Percentiles rank a stretch among this genome's conserved stretches.
phyloP scores from a whole-genome alignment of 2,113 vertebrate species.

The Turnix velox region DNA sequence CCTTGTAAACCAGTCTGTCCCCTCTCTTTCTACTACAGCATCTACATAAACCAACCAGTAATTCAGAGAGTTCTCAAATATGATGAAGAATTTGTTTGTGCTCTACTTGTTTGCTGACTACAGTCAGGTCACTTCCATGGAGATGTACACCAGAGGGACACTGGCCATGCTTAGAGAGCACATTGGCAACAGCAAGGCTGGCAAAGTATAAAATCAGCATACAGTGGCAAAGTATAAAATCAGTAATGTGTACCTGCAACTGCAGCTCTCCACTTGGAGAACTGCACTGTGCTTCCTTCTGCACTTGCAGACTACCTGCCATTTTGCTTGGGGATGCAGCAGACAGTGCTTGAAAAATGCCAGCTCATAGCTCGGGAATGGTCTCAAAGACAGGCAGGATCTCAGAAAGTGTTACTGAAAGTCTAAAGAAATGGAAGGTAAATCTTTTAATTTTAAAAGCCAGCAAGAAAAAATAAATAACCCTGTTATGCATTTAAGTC shows the following conservation, averaged over 20 bases:
- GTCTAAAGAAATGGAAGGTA: neutral
- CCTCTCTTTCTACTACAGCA: neutral
- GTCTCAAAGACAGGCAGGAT: neutral
- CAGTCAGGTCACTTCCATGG: neutral
- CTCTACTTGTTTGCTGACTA: neutral
- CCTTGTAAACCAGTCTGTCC: neutral
- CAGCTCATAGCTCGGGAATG: neutral
- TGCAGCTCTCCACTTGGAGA: neutral
- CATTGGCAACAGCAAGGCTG: neutral
- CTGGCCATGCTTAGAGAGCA: neutral
- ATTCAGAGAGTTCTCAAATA: neutral
- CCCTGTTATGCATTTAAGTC: neutral
- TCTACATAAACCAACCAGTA: neutral
- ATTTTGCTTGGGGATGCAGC: neutral
- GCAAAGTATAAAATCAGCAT: neutral
- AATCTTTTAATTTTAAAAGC: neutral
- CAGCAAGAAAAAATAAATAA: neutral
- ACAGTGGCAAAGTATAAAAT: neutral
- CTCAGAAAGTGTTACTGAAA: neutral
- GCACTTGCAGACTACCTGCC: neutral
- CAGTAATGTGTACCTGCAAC: neutral
- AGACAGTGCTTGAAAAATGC: neutral
- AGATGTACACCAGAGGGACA: neutral
- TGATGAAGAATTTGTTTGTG: neutral
- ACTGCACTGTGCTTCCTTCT: neutral